Base-by-base conservation (phyloP, 1,140 invertebrate species). In the Bombus affinis region DNA sequence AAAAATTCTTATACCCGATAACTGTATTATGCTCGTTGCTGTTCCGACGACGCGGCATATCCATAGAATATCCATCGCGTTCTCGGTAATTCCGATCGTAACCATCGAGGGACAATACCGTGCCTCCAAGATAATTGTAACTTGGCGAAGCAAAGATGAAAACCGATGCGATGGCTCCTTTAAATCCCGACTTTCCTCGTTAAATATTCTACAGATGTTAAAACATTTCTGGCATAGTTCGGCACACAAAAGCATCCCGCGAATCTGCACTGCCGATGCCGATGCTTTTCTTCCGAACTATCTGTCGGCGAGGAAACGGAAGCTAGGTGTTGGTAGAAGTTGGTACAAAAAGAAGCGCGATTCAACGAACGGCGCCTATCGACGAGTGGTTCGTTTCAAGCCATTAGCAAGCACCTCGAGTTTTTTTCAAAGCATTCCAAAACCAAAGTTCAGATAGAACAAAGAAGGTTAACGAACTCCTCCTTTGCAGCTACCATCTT, bases 321-420 rank as follows among this genome's bases (percentile, higher is more conserved):
- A 87, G 65, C 28, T 66, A 39, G 59, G n/a, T 68, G 35, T 13
- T 72, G 80, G 72, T 74, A 37, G 47, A 82, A 87, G 53, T 82
- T 76, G 71, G 77, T 53, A 53, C 9, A 74, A 87, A 80, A 88
- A 88, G 42, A 78, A 57, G n/a, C 42, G 77, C 62, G 62, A 37
- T 75, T 79, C 53, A 79, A 87, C 86, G 84, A 87, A 81, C 47
- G 62, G 10, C 59, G 53, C 71, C 81, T 81, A 86, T 86, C 59
- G 28, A 78, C 68, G 77, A 79, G 83, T 80, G 57, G 72, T 87
- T 74, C 74, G 76, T 87, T 89, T 89, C 76, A 65, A 62, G 83
- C 80, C 82, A 87, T 90, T 83, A 83, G 71, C 83, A 90, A 88
- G 85, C 77, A 81, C 76, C 88, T 66, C 72, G 82, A 89, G 76